A percentile compares a stretch with the other conserved stretches of the same genome.
Conservation (phyloP, 1,140 invertebrate species). For the Oreohelix idahoensis region DNA sequence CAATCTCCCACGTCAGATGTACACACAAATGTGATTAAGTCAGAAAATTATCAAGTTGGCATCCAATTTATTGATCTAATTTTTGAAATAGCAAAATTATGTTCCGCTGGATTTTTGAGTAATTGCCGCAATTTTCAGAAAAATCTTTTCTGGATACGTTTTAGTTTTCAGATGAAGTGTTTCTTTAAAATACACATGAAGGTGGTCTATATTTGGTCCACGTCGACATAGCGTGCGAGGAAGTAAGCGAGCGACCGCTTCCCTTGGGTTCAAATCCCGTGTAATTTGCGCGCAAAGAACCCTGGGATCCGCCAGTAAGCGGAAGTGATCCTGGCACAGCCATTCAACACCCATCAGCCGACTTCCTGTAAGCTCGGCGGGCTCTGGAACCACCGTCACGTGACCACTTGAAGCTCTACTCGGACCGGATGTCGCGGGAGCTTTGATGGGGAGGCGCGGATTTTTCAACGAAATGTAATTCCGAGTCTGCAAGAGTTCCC, state of each 20-base stretch:
- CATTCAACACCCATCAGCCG: slow-evolving; percentile 30
- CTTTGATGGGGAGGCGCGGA: slow-evolving; percentile 33
- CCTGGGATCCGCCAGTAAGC: slow-evolving; percentile 12
- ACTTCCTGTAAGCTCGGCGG: slow-evolving; percentile 19
- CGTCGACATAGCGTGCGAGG: not conserved
- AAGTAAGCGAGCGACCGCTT: slow-evolving; percentile 8
- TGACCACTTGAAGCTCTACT: slow-evolving; percentile 31
- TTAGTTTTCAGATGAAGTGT: not conserved
- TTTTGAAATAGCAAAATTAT: not conserved
- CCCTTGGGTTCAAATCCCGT: slow-evolving; percentile 35
- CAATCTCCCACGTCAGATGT: not conserved
- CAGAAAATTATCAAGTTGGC: not conserved
- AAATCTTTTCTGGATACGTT: not conserved
- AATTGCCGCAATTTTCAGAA: not conserved
- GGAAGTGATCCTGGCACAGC: slow-evolving; percentile 34
- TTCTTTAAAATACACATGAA: not conserved
- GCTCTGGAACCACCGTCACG: slow-evolving; percentile 33
- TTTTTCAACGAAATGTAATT: slow-evolving; percentile 35
- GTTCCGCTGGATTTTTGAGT: not conserved
- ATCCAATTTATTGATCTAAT: not conserved
- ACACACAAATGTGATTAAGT: not conserved
- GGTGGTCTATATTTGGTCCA: not conserved
- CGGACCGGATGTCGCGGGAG: slow-evolving; percentile 24
- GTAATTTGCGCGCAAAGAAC: slow-evolving; percentile 37
- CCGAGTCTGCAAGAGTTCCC: slow-evolving; percentile 22